These are phyloP conservation scores for Myopa tessellatipennis DNA, from an alignment of 2,888 invertebrate species.

Conservation along the genomic window DNA sequence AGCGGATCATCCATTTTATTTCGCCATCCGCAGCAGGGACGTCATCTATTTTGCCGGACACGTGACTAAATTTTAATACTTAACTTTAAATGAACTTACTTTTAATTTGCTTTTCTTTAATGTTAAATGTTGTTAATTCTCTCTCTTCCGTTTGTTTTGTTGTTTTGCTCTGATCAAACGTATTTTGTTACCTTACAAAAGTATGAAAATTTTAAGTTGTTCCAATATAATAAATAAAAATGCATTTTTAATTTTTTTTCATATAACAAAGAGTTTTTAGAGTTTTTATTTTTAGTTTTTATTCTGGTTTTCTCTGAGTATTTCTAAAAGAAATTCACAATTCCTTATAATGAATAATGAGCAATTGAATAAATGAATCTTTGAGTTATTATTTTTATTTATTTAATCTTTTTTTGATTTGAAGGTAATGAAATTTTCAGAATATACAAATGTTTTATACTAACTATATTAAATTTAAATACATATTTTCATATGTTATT, in stretches of 20 bases:
- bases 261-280: constrained; percentile 63
- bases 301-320: constrained; percentile 8
- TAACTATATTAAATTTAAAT: constrained; percentile 35
- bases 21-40: constrained; percentile 59
- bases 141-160: not conserved
- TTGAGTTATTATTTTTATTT: constrained; percentile 19
- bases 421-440: constrained; percentile 4
- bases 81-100: not conserved
- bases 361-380: constrained; percentile 2
- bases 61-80: constrained; percentile 54
- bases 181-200: not conserved
- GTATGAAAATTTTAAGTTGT: not conserved
- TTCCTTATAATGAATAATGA: constrained; percentile 9
- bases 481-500: not conserved
- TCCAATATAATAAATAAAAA: constrained; percentile 21
- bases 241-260: constrained; percentile 48
- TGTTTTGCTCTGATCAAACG: not conserved
- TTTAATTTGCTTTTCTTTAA: not conserved
- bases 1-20: constrained; percentile 65
- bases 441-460: constrained; percentile 33
- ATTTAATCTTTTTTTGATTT: constrained; percentile 20
- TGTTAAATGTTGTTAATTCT: not conserved
- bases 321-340: constrained; percentile 32
- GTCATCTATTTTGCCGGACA: constrained; percentile 61
- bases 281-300: constrained; percentile 51